Evolutionary conservation across 2,888 invertebrate species (phyloP).

Genomic region (Atrina japonica): DNA sequence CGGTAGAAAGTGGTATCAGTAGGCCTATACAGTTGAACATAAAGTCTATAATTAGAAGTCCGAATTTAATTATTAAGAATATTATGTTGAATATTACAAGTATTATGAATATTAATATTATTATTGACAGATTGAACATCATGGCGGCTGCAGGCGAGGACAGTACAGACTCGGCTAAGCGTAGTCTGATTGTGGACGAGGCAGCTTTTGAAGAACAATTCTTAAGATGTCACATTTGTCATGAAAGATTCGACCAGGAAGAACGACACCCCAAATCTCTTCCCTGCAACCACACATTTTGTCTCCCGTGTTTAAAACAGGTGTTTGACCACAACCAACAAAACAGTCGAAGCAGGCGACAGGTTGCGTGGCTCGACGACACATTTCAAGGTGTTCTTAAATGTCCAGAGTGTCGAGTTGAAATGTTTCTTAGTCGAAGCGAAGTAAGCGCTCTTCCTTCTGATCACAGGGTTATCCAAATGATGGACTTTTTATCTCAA

Average conservation of each 20-base stretch:
- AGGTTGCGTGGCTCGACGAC: slow-evolving; percentile 62
- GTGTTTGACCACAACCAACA: slow-evolving; percentile 72
- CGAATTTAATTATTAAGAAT: no score
- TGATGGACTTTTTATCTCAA: slow-evolving; percentile 75
- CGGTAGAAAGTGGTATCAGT: no score
- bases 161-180: slow-evolving; percentile 47
- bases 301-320: slow-evolving; percentile 71
- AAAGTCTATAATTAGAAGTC: no score
- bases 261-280: slow-evolving; percentile 71
- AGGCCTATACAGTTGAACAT: no score
- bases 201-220: slow-evolving; percentile 75
- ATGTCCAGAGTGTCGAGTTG: slow-evolving; percentile 74
- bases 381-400: slow-evolving; percentile 69
- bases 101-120: no score
- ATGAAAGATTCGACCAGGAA: slow-evolving; percentile 65
- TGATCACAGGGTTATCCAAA: slow-evolving; percentile 75
- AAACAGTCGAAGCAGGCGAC: slow-evolving; percentile 54
- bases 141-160: slow-evolving; percentile 51
- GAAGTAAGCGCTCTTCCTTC: slow-evolving; percentile 71
- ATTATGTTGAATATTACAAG: no score
- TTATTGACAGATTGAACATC: no score
- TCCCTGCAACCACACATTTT: slow-evolving; percentile 76
- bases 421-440: slow-evolving; percentile 69
- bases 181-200: slow-evolving; percentile 72
- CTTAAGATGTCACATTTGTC: slow-evolving; percentile 71